Conservation (phyloP, 2,888 invertebrate genomes). For the Corbicula japonica region DNA sequence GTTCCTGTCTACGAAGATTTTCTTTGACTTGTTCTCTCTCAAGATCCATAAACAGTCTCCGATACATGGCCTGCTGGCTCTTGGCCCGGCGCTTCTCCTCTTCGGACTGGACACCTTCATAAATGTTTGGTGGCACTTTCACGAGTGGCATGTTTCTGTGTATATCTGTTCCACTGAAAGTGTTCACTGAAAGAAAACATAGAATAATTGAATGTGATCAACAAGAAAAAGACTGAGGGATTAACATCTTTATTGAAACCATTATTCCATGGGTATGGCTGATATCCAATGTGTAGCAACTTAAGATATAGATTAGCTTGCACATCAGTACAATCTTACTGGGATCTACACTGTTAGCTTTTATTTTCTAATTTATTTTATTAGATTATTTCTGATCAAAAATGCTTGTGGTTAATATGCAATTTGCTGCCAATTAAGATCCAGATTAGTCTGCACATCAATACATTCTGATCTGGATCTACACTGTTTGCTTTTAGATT, state of each 20-base stretch:
- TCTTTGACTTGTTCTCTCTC: conserved; percentile 86
- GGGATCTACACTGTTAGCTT: too few relatives aligned
- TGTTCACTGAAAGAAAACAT: conserved; percentile 35
- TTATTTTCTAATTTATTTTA: too few relatives aligned
- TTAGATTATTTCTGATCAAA: too few relatives aligned
- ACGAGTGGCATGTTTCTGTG: conserved; percentile 48
- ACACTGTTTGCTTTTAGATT: too few relatives aligned
- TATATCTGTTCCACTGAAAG: conserved; percentile 61
- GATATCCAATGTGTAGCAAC: too few relatives aligned
- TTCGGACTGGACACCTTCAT: conserved; percentile 77
- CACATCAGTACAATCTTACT: too few relatives aligned
- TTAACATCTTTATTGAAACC: conserved; percentile 28
- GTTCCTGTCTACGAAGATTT: conserved; percentile 79
- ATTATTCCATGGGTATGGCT: conserved; percentile 26
- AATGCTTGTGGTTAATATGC: too few relatives aligned
- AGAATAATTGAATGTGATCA: too few relatives aligned
- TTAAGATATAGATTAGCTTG: too few relatives aligned
- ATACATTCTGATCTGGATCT: too few relatives aligned
- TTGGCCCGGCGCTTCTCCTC: conserved; percentile 77
- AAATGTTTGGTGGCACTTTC: conserved; percentile 75
- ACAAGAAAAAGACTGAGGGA: conserved; percentile 35
- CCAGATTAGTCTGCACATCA: too few relatives aligned
- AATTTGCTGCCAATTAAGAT: too few relatives aligned
- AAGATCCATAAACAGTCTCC: conserved; percentile 85
- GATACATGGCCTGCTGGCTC: conserved; percentile 82